Evolutionary conservation across 2,797 vertebrate species (phyloP), one percentile per base, ranked within the genome.

Genomic region (Otus scops): DNA sequence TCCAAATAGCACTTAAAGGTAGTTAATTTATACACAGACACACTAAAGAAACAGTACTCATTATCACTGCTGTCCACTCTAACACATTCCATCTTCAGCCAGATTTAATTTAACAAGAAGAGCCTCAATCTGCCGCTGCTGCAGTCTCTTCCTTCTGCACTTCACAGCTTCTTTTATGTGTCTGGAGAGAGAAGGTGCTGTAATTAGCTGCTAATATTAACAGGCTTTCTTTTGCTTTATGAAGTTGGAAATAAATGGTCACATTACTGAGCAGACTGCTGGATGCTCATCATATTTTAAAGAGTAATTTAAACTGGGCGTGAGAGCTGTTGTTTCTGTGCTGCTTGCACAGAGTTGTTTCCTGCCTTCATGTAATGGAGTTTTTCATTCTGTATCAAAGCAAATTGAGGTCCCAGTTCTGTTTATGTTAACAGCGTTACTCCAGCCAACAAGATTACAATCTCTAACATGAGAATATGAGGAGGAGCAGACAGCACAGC

Each of bases 61-160:
- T 97, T 97, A 96, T 97, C 95, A 70, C 81, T 84, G 90, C 84
- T 70, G 94, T 96, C 96, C 94, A 95, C 93, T 93, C 92, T 79
- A 80, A 86, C 51, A 36, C 71, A 80, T 94, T 92, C 86, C 76
- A 70, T 96, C 92, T 96, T 95, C 94, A 93, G 80, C 77, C 91
- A 85, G 92, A 95, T 97, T 97, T 97, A 97, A 97, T 97, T 97
- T 96, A 96, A 92, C 54, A 81, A 92, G 85, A 94, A 91, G 81
- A 96, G 30, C 63, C 82, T 97, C 93, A 95, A 90, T 97, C 90
- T 96, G 90, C 94, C 77, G 38, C 79, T 93, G 95, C 68, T 87
- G 82, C 93, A 64, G 78, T 83, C 74, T 95, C 77, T 96, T 61
- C 64, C 70, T 95, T 88, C 75, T 65, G 71, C 65, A 89, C 93